Percentiles rank a stretch among this genome's conserved stretches.
Evolutionary conservation across 2,797 vertebrate species (phyloP).

Genomic region (Knipowitschia caucasica): DNA sequence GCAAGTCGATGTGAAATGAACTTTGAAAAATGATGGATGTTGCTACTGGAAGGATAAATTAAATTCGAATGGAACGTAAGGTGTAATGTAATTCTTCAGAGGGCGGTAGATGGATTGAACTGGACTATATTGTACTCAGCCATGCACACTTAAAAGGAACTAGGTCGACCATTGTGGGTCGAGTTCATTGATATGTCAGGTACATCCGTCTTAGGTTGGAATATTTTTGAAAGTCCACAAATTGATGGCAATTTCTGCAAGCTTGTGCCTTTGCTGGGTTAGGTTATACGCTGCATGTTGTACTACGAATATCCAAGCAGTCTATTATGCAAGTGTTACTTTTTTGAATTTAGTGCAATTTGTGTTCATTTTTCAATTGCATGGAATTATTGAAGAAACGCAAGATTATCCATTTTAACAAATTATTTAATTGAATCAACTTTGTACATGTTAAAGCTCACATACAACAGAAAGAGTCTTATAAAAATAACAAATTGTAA

Average conservation of each 20-base stretch:
- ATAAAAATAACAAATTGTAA: too few relatives aligned
- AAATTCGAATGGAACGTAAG: neutral
- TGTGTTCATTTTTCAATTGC: too few relatives aligned
- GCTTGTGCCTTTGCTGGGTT: neutral
- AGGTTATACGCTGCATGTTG: neutral
- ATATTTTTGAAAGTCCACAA: neutral
- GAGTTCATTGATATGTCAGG: constrained; percentile 1
- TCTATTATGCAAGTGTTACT: neutral
- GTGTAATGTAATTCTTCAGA: constrained; percentile 1
- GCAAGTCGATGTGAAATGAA: neutral
- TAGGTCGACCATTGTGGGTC: constrained; percentile 3
- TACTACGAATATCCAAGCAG: neutral
- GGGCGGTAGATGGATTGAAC: neutral
- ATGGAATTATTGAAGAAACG: too few relatives aligned
- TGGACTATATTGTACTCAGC: neutral
- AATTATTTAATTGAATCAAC: too few relatives aligned
- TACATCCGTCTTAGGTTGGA: constrained; percentile 1
- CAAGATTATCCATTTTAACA: too few relatives aligned
- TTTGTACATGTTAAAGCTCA: too few relatives aligned
- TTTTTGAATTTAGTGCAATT: neutral
- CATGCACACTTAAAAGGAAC: neutral
- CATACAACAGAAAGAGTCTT: too few relatives aligned
- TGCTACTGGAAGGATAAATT: neutral
- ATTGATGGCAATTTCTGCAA: neutral
- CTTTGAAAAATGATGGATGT: neutral